phyloP scores from a whole-genome alignment of 2,113 vertebrate species.

The Hydrolagus affinis region DNA sequence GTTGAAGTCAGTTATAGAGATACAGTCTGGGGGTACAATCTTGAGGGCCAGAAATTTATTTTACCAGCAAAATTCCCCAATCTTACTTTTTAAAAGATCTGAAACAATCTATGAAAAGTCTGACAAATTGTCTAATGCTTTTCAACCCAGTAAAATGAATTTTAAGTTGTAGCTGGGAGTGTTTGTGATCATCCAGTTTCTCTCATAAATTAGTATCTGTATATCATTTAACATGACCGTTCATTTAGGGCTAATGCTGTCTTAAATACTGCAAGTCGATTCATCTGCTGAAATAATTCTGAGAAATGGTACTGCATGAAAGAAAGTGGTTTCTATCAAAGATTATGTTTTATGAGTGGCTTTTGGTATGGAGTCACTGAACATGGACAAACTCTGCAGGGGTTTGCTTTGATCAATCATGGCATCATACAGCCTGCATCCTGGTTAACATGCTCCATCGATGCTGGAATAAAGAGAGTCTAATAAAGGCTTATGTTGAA shows the following conservation, averaged over 20 bases:
- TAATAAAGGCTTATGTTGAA: conserved; percentile 3
- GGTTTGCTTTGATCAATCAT: conserved; percentile 19
- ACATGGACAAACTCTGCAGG: not conserved
- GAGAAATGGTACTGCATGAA: not conserved
- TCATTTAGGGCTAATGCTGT: not conserved
- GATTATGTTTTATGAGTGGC: not conserved
- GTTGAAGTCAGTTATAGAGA: not conserved
- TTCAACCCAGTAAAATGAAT: not conserved
- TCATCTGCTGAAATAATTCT: not conserved
- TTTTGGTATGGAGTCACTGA: not conserved
- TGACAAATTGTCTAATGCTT: not conserved
- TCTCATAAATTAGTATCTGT: not conserved
- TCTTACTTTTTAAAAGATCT: not conserved
- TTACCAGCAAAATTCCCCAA: too few species aligned
- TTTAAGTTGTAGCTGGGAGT: not conserved
- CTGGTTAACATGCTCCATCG: not conserved
- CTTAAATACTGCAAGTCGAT: not conserved
- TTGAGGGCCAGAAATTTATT: not conserved
- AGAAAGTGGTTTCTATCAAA: conserved; percentile 1
- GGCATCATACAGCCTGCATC: not conserved
- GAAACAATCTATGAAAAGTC: not conserved
- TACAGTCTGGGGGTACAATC: too few species aligned
- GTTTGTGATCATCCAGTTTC: not conserved
- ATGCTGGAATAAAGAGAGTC: not conserved
- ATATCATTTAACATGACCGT: not conserved